These are phyloP conservation scores for Malurus elegans DNA, from an alignment of 2,113 vertebrate species.

Conservation along the genomic window DNA sequence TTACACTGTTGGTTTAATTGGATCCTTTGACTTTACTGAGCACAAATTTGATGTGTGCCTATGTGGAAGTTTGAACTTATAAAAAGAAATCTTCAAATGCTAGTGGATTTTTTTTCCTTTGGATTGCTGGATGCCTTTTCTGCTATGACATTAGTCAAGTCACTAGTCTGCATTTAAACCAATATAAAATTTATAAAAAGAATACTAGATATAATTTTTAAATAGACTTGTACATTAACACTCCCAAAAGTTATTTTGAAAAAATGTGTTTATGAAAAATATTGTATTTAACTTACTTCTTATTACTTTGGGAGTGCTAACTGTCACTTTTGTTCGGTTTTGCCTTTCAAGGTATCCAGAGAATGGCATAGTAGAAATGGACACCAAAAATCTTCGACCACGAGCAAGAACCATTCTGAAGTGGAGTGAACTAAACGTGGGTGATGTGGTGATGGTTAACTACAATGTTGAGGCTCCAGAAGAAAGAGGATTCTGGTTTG, in stretches of 20 bases:
- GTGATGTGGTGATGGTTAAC: slow-evolving; percentile 91
- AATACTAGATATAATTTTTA: not conserved
- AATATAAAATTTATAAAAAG: not conserved
- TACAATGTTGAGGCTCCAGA: slow-evolving; percentile 94
- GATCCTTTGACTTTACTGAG: not conserved
- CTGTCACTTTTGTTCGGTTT: not conserved
- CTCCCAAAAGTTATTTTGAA: not conserved
- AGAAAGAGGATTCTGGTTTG: slow-evolving; percentile 97
- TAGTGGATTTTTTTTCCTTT: not conserved
- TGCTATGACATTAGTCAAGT: not conserved
- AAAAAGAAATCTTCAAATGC: not conserved
- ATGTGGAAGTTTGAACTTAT: too few species aligned
- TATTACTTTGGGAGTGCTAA: not conserved
- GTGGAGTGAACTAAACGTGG: slow-evolving; percentile 87
- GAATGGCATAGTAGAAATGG: slow-evolving; percentile 91
- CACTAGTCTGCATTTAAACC: not conserved
- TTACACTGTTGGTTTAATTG: not conserved
- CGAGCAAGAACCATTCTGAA: slow-evolving; percentile 86
- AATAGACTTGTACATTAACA: not conserved
- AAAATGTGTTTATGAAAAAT: not conserved
- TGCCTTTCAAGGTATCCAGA: slow-evolving; percentile 88
- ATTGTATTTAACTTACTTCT: not conserved
- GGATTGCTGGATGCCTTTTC: not conserved
- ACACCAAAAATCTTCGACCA: slow-evolving; percentile 82
- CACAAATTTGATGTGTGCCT: not conserved